A percentile compares a stretch with the other conserved stretches of the same genome.
phyloP scores from a whole-genome alignment of 2,797 vertebrate genomes.

The Austrolebias charrua region DNA sequence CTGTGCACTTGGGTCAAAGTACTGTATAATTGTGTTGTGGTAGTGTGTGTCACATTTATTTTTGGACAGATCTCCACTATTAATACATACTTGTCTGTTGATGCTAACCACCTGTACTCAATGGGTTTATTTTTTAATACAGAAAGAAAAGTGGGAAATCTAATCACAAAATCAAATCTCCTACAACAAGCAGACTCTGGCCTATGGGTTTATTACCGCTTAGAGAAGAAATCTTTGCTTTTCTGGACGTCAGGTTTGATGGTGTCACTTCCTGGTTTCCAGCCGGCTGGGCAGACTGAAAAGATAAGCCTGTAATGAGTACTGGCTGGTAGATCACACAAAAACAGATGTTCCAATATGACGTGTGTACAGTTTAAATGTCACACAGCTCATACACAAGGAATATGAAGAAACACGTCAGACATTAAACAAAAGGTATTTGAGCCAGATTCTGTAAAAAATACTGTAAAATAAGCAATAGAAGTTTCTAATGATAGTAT shows the following conservation, averaged over 20 bases:
- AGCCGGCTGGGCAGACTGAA: conserved; percentile 96
- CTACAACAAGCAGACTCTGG: conserved; percentile 70
- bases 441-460: too few relatives aligned
- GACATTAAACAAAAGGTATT: neutral
- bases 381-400: neutral
- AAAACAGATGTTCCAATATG: conserved; percentile 8
- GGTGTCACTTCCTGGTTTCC: conserved; percentile 97
- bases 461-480: neutral
- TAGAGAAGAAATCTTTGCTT: conserved; percentile 97
- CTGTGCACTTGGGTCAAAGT: conserved; percentile 36
- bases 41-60: conserved; percentile 13
- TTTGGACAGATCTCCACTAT: conserved; percentile 19
- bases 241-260: conserved; percentile 96
- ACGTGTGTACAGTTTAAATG: neutral
- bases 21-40: conserved; percentile 25
- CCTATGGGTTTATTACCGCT: conserved; percentile 84
- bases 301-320: conserved; percentile 62
- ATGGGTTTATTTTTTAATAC: conserved; percentile 13
- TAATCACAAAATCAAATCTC: conserved; percentile 46
- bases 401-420: neutral
- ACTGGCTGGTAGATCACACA: conserved; percentile 20
- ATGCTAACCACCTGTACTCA: neutral
- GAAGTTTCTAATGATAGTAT: neutral
- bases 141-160: conserved; percentile 33
- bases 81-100: conserved; percentile 31